phyloP scores from a whole-genome alignment of 2,113 vertebrate species.

The Lipotes vexillifer region DNA sequence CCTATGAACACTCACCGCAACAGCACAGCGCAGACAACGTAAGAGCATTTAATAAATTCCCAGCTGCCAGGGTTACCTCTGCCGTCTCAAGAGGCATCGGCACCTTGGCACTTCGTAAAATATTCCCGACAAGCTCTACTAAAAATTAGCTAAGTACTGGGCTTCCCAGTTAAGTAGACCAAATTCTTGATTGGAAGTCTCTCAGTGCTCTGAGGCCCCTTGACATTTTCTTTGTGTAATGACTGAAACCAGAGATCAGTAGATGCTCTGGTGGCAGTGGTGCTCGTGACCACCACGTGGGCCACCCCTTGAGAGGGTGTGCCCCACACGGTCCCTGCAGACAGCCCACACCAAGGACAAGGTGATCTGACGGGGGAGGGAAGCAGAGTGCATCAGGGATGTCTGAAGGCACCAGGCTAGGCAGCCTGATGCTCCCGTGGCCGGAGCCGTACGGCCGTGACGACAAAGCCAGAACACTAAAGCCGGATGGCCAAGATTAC shows the following conservation, averaged over 20 bases:
- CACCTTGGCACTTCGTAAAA: not conserved
- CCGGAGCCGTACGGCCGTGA: fast-evolving
- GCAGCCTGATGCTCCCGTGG: fast-evolving
- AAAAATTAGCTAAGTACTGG: fast-evolving
- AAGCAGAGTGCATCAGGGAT: fast-evolving
- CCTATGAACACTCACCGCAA: fast-evolving
- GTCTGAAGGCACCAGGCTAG: not conserved
- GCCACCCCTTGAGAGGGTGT: not conserved
- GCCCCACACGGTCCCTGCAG: not conserved
- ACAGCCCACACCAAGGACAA: not conserved
- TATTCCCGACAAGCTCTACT: not conserved
- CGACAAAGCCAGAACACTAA: fast-evolving
- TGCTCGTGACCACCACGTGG: fast-evolving
- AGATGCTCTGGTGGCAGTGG: no score
- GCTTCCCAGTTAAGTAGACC: not conserved
- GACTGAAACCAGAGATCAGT: not conserved
- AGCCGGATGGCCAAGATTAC: not conserved
- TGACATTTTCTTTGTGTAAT: not conserved
- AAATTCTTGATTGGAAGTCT: not conserved
- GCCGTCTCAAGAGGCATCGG: fast-evolving
- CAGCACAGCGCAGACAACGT: fast-evolving
- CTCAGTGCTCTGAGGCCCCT: not conserved
- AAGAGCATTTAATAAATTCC: fast-evolving
- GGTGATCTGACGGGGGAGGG: not conserved
- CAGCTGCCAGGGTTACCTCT: fast-evolving